phyloP scores from a whole-genome alignment of 2,888 invertebrate genomes.

The Clitarchus hookeri region DNA sequence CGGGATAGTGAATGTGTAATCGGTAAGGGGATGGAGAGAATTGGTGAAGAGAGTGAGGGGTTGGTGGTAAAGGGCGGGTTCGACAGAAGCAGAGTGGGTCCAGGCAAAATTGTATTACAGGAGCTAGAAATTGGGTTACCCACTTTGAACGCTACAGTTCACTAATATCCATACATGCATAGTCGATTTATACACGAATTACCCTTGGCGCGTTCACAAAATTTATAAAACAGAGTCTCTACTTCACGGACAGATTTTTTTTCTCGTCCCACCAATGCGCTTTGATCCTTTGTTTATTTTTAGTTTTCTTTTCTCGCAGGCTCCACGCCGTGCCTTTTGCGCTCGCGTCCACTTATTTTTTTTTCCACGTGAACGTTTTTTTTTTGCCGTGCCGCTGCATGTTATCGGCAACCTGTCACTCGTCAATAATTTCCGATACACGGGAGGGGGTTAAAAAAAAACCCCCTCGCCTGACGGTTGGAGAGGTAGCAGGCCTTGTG shows the following conservation, averaged over 20 bases:
- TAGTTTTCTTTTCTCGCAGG: not conserved
- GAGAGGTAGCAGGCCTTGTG: not conserved
- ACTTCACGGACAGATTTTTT: not conserved
- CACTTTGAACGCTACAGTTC: conserved; percentile 4
- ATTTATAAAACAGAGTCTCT: not conserved
- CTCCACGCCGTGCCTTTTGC: not conserved
- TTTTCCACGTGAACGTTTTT: not conserved
- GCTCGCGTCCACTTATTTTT: not conserved
- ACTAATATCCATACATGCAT: conserved; percentile 6
- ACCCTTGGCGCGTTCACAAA: not conserved
- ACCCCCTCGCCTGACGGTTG: not conserved
- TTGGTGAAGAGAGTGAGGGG: not conserved
- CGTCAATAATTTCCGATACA: not conserved
- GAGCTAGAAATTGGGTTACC: not conserved
- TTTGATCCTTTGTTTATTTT: conserved; percentile 3
- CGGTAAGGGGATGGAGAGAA: not conserved
- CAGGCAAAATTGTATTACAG: not conserved
- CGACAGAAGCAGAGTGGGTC: not conserved
- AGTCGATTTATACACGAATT: not conserved
- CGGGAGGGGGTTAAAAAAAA: not conserved
- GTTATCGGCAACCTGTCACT: conserved; percentile 7
- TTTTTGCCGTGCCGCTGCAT: not conserved
- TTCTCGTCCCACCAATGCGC: not conserved
- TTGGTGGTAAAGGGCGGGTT: not conserved
- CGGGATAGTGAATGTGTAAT: not conserved